A percentile compares a stretch with the other conserved stretches of the same genome.
Evolutionary conservation across 2,797 vertebrate species (phyloP).

Genomic region (Enteromius anoplus): DNA sequence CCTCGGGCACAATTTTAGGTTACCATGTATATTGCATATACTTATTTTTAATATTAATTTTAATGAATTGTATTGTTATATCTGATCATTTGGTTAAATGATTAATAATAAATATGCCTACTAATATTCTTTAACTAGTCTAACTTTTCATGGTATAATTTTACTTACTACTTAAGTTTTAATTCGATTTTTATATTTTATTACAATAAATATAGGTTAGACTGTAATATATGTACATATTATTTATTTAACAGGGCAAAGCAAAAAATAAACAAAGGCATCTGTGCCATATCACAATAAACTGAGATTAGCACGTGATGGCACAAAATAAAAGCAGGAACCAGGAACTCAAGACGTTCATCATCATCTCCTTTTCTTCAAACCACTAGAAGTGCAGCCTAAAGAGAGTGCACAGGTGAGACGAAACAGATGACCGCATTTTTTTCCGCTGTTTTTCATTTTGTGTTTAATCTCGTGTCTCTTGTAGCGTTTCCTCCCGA

Average conservation of each 20-base stretch:
- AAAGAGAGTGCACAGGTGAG: conserved; percentile 26
- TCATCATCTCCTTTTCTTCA: not conserved
- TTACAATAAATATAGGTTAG: not conserved
- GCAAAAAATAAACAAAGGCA: not conserved
- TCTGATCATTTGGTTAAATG: not conserved
- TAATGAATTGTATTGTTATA: not conserved
- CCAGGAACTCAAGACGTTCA: conserved; percentile 8
- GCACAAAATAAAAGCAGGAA: conserved; percentile 33
- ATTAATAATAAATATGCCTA: not conserved
- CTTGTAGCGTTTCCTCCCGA: not conserved
- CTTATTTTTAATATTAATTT: not conserved
- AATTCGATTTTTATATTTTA: not conserved
- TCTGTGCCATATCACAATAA: not conserved
- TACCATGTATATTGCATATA: not conserved
- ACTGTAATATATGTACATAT: not conserved
- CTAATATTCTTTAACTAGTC: not conserved
- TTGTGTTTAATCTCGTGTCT: not conserved
- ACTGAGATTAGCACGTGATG: conserved; percentile 26
- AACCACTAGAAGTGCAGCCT: not conserved
- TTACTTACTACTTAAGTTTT: not conserved
- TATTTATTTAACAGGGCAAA: not conserved
- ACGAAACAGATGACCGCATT: too few species aligned
- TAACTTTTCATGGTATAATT: not conserved
- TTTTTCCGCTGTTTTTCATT: not conserved
- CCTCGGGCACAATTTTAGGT: not conserved